Evolutionary conservation across 2,797 vertebrate genomes (phyloP).

Genomic region (Urosaurus nigricauda): DNA sequence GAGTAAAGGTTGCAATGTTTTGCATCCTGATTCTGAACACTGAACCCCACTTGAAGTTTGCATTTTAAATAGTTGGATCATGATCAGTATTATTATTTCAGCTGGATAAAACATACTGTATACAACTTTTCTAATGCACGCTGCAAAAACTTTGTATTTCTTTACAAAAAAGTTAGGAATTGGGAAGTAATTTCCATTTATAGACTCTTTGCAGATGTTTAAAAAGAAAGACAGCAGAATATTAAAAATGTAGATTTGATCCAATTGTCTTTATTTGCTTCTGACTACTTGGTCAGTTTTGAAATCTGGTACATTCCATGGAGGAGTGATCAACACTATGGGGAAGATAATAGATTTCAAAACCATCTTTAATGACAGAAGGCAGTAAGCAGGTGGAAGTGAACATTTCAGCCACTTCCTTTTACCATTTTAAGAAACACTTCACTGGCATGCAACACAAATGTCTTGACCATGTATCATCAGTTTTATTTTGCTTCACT

Average conservation of each 20-base stretch:
- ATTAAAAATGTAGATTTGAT: too few species aligned
- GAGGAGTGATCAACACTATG: neutral
- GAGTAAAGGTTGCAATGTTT: neutral
- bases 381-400: neutral
- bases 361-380: neutral
- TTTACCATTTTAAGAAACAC: neutral
- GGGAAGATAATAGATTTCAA: neutral
- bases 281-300: neutral
- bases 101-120: neutral
- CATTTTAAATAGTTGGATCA: neutral
- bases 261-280: neutral
- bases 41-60: neutral
- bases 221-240: too few species aligned
- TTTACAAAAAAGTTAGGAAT: neutral
- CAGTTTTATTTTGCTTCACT: neutral
- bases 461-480: neutral
- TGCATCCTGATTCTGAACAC: slow-evolving; percentile 2
- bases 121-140: neutral
- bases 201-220: neutral
- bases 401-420: slow-evolving; percentile 13
- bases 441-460: neutral
- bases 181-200: neutral
- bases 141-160: slow-evolving; percentile 1
- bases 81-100: neutral
- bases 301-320: slow-evolving; percentile 18